phyloP scores from a whole-genome alignment of 2,797 vertebrate genomes.

The Pteropus rufus region DNA sequence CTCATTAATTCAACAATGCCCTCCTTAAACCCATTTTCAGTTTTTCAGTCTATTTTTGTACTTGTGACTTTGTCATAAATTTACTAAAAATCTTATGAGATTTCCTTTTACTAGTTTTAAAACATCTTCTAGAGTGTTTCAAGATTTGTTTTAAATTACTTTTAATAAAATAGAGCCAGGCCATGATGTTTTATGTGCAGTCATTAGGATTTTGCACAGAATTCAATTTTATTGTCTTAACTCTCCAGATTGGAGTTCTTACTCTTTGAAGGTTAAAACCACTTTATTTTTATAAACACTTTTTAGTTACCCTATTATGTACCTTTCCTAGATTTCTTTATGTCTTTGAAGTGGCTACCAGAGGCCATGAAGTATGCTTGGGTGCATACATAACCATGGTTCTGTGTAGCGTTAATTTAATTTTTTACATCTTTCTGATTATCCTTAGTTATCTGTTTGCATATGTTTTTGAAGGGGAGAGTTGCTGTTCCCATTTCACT shows the following conservation, averaged over 20 bases:
- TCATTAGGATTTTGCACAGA: not conserved
- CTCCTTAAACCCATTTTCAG: not conserved
- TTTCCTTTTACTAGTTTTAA: conserved; percentile 15
- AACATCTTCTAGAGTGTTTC: not conserved
- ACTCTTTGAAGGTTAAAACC: conserved; percentile 59
- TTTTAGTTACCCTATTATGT: not conserved
- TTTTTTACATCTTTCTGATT: not conserved
- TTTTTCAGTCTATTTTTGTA: not conserved
- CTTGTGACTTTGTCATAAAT: not conserved
- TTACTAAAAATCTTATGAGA: not conserved
- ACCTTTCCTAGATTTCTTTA: conserved; percentile 6
- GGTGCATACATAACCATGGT: not conserved
- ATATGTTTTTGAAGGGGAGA: not conserved
- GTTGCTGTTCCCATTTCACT: not conserved
- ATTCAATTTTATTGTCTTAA: conserved; percentile 47
- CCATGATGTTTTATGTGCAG: conserved; percentile 19
- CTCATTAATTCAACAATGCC: not conserved
- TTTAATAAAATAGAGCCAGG: conserved; percentile 25
- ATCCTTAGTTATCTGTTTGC: not conserved
- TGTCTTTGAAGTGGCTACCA: conserved; percentile 38
- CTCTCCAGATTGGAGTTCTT: conserved; percentile 58
- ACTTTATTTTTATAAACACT: conserved; percentile 44
- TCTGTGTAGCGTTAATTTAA: not conserved
- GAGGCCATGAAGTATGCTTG: conserved; percentile 5
- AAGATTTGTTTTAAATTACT: conserved; percentile 34